phyloP scores from a whole-genome alignment of 2,888 invertebrate species.

The Drosophila parthenogenetica region DNA sequence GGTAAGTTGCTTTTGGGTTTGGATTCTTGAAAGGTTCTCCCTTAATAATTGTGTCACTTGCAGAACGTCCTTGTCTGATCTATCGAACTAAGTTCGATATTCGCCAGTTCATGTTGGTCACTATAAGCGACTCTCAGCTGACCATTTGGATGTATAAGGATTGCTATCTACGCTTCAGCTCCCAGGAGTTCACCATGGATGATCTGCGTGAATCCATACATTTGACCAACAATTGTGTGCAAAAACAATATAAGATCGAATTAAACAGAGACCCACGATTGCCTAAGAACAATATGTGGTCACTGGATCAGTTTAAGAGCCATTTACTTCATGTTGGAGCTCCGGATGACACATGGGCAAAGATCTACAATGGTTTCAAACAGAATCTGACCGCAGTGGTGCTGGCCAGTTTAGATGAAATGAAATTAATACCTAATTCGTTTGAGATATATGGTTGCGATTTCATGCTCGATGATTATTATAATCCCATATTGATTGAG shows the following conservation, averaged over 20 bases:
- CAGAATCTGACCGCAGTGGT: constrained; percentile 92
- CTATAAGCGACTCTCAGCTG: constrained; percentile 90
- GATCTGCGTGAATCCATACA: constrained; percentile 94
- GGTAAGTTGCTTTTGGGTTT: constrained; percentile 86
- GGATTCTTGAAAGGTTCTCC: not conserved
- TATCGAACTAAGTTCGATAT: constrained; percentile 96
- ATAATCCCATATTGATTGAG: constrained; percentile 95
- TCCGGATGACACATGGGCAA: constrained; percentile 87
- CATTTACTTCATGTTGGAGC: constrained; percentile 86
- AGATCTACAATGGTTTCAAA: constrained; percentile 94
- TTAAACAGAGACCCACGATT: constrained; percentile 87
- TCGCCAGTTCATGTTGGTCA: constrained; percentile 92
- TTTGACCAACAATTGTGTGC: constrained; percentile 94
- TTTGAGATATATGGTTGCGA: constrained; percentile 97
- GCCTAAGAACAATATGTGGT: constrained; percentile 94
- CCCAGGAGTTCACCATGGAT: constrained; percentile 91
- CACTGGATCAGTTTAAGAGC: constrained; percentile 89
- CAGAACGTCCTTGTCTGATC: constrained; percentile 92
- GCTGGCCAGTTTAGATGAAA: constrained; percentile 91
- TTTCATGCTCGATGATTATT: constrained; percentile 94
- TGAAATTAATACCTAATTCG: constrained; percentile 89
- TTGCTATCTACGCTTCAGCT: constrained; percentile 94
- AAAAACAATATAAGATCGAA: constrained; percentile 88
- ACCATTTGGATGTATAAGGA: constrained; percentile 95
- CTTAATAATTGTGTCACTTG: constrained; percentile 57